Base-by-base conservation (phyloP, 2,797 vertebrate genomes). In the Gorsachius magnificus region DNA sequence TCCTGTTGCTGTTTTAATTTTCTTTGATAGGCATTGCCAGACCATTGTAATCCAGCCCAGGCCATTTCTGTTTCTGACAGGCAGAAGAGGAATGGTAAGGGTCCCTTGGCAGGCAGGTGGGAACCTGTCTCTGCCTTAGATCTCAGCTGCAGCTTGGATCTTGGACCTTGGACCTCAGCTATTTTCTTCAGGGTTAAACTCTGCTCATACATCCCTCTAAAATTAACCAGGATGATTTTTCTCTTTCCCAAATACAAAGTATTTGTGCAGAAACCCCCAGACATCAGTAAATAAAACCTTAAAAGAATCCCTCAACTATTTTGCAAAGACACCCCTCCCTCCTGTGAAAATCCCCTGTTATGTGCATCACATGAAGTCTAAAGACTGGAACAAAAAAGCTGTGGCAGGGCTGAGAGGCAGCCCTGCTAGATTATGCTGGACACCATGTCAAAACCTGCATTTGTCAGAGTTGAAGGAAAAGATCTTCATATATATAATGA, bases 1-100 rank as follows among this genome's bases (percentile, higher is more conserved):
- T 71, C 56, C 57, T 80, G 48, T 61, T 75, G 36, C 64, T 90
- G 69, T 64, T 91, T 94, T 72, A 57, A 75, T 96, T 92, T 91
- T 60, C 21, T 74, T 66, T n/a, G 29, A 22, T 48, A 71, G 41
- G 8, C 26, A 2, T 28, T 84, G 38, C 71, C 84, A 87, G 77
- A 29, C 6, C 22, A 21, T n/a, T 87, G 65, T 5, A 38, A 21
- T 24, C 35, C 28, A 80, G 68, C 43, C 29, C 38, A 75, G 61
- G 11, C 26, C 36, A 71, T 29, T 15, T 69, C 81, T 72, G 28
- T 36, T 81, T 66, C 66, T 87, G 54, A 28, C 36, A 70, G 48
- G 25, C 33, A 66, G 61, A 77, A 77, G 5, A 53, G 31, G 8
- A 87, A 9, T 3, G 5, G 7, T 12, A 74, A 43, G 26, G 60